phyloP scores from a whole-genome alignment of 2,888 invertebrate species.

The Cheilosia soror region DNA sequence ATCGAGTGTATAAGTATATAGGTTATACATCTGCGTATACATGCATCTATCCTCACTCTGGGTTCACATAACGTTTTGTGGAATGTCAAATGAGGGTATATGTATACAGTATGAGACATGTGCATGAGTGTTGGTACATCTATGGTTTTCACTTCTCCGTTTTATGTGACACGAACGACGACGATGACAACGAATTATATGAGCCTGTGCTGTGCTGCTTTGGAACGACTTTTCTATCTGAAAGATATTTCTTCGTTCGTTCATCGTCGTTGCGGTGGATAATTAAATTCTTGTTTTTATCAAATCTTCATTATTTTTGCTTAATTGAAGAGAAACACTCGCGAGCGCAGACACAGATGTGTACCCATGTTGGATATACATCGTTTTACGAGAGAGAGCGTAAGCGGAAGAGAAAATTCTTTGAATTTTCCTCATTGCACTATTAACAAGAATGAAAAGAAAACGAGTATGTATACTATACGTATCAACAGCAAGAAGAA shows the following conservation, averaged over 20 bases:
- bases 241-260: slow-evolving; percentile 53
- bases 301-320: slow-evolving; percentile 71
- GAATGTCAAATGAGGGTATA: slow-evolving; percentile 67
- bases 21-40: slow-evolving; percentile 56
- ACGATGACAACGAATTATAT: slow-evolving; percentile 15
- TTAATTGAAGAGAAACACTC: slow-evolving; percentile 74
- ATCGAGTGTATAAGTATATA: slow-evolving; percentile 57
- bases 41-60: slow-evolving; percentile 27
- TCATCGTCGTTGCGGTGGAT: slow-evolving; percentile 58
- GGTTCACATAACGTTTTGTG: slow-evolving; percentile 74
- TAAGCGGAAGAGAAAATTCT: slow-evolving; percentile 74
- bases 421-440: slow-evolving; percentile 63
- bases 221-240: slow-evolving; percentile 61
- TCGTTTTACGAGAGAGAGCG: slow-evolving; percentile 66
- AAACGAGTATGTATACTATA: slow-evolving; percentile 44
- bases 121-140: slow-evolving; percentile 12
- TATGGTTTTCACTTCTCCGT: slow-evolving; percentile 69
- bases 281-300: slow-evolving; percentile 74
- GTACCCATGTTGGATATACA: neutral
- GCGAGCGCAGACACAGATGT: slow-evolving; percentile 47
- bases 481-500: slow-evolving; percentile 24
- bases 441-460: slow-evolving; percentile 43
- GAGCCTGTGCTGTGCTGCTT: slow-evolving; percentile 31
- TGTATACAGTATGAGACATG: slow-evolving; percentile 18
- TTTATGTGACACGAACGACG: slow-evolving; percentile 59